Base-by-base conservation (phyloP, 2,888 invertebrate species). In the Temnothorax unifasciatus region DNA sequence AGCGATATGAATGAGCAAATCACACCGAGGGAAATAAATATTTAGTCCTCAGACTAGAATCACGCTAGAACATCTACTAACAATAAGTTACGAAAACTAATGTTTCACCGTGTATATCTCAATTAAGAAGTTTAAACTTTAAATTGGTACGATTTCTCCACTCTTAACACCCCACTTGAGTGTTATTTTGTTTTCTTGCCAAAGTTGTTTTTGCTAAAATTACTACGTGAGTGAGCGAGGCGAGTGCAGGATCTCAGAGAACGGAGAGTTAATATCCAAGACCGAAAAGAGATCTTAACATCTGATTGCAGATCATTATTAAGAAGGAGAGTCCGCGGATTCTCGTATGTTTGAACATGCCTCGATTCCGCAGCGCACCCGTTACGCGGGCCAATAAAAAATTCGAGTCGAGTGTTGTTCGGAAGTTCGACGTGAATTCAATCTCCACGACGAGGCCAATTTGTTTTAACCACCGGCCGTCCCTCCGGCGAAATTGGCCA, bases 371-470 rank as follows among this genome's bases (percentile, higher is more conserved):
- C 15, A 25, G 25, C 4, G 1, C 61, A 34, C 8, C 11, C 18
- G 61, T 34, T n/a, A 4, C 64, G 41, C 11, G 21, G 6, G 1
- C 15, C 21, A 15, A 77, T 63, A 52, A 76, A 76, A 34, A 57
- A 66, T 77, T 77, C 29, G 64, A 76, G 77, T 29, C 29, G 29
- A 68, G 38, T 6, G 69, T 44, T 11, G 25, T 25, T 73, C 73
- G 59, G 79, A 59, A 79, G 47, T 71, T 47, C 34, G 59, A 79
- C 73, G 38, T 13, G 38, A 81, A 81, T 81, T 61, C 79, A 81
- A 81, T 81, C 71, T 81, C 21, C 79, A 50, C 59, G 59, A 81
- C 47, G 47, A 73, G 79, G 38, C 47, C 79, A 81, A 81, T 81
- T 81, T 71, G 59, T 81, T 34, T 73, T 81, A 81, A 81, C 73